Conservation (phyloP, 2,888 invertebrate genomes). For the Drosophila vallismaia region DNA sequence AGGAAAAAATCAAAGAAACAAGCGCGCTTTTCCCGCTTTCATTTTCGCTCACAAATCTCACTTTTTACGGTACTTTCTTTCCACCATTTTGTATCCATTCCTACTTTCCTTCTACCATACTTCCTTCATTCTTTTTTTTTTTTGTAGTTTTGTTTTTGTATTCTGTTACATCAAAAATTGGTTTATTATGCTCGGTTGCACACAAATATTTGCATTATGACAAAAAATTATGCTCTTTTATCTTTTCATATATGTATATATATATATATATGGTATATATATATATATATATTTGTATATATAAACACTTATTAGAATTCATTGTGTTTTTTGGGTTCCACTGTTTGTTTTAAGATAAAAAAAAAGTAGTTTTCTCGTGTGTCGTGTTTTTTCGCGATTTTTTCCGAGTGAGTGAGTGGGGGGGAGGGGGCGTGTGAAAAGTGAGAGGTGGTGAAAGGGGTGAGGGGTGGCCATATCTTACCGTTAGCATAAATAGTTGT, state of each 20-base stretch:
- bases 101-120: slow-evolving; percentile 1
- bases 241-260: slow-evolving; percentile 37
- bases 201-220: slow-evolving; percentile 68
- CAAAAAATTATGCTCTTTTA: slow-evolving; percentile 68
- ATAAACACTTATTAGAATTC: slow-evolving; percentile 72
- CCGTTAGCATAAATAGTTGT: slow-evolving; percentile 70
- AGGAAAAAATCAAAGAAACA: slow-evolving; percentile 9
- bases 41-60: slow-evolving; percentile 17
- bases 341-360: slow-evolving; percentile 11
- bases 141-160: slow-evolving; percentile 30
- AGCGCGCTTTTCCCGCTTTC: slow-evolving; percentile 2
- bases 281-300: slow-evolving; percentile 49
- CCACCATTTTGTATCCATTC: background rate
- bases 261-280: slow-evolving; percentile 36
- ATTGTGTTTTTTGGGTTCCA: slow-evolving; percentile 22
- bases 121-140: slow-evolving; percentile 7
- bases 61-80: slow-evolving; percentile 8
- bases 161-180: slow-evolving; percentile 69
- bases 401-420: slow-evolving; percentile 13
- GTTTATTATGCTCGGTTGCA: slow-evolving; percentile 37
- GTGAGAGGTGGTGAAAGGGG: slow-evolving; percentile 7
- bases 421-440: slow-evolving; percentile 7
- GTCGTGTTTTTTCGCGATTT: slow-evolving; percentile 7
- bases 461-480: slow-evolving; percentile 17
- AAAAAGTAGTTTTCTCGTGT: slow-evolving; percentile 29